Conservation (phyloP, 1,140 invertebrate species). For the Bombus picipes region DNA sequence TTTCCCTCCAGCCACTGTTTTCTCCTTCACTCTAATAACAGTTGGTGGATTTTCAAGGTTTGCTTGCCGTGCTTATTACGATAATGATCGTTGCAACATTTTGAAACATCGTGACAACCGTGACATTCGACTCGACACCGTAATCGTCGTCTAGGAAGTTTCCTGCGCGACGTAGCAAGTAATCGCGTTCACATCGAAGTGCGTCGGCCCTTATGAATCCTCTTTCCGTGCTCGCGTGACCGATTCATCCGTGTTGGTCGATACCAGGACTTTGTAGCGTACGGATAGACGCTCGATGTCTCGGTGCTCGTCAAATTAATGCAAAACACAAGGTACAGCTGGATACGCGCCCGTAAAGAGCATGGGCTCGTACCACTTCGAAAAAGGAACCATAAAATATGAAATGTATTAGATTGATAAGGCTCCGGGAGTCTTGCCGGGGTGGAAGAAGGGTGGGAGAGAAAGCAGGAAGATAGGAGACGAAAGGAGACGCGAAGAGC, state of each 20-base stretch:
- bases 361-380: background rate
- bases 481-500: constrained; percentile 2
- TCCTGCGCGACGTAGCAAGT: background rate
- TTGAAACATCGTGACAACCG: background rate
- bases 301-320: constrained; percentile 49
- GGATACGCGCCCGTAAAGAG: constrained; percentile 43
- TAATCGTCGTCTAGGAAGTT: constrained; percentile 28
- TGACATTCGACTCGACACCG: background rate
- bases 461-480: constrained; percentile 9
- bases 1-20: background rate
- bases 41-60: background rate
- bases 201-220: constrained; percentile 50
- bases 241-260: constrained; percentile 47
- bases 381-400: constrained; percentile 73
- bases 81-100: constrained; percentile 6
- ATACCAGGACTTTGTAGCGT: background rate
- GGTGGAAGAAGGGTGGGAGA: background rate
- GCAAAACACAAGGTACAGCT: constrained; percentile 51
- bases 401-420: constrained; percentile 79
- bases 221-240: background rate
- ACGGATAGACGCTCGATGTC: background rate
- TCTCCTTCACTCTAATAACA: background rate
- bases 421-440: constrained; percentile 27
- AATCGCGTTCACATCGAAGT: background rate
- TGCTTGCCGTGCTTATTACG: background rate